Evolutionary conservation across 2,888 invertebrate species (phyloP).

Genomic region (Agonopterix subpropinquella): DNA sequence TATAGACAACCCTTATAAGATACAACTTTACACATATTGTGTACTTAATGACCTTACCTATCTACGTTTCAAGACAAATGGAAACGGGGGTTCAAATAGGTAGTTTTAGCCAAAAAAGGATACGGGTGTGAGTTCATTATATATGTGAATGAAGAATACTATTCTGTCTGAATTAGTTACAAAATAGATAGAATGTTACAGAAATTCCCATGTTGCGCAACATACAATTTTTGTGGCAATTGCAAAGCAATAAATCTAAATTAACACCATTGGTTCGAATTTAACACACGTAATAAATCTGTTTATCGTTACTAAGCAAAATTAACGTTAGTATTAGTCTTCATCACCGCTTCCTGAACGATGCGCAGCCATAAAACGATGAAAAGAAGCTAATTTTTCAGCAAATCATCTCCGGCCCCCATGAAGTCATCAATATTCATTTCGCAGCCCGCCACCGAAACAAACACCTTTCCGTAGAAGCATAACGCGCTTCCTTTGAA

Average conservation of each 20-base stretch:
- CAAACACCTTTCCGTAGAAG: slow-evolving; percentile 66
- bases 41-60: too few species aligned
- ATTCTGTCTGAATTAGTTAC: too few species aligned
- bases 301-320: slow-evolving; percentile 57
- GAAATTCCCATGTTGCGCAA: background rate
- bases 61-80: too few species aligned
- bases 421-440: slow-evolving; percentile 75
- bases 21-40: too few species aligned
- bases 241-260: background rate
- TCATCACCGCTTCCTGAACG: slow-evolving; percentile 63
- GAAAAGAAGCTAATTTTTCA: slow-evolving; percentile 74
- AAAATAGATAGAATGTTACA: too few species aligned
- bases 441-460: slow-evolving; percentile 68
- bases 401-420: slow-evolving; percentile 71
- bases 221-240: background rate
- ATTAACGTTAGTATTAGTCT: slow-evolving; percentile 72
- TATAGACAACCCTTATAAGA: too few species aligned
- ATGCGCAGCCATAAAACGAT: slow-evolving; percentile 67
- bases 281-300: slow-evolving; percentile 10
- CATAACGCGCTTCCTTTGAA: slow-evolving; percentile 58
- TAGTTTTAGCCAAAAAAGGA: too few species aligned
- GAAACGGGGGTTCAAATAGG: too few species aligned
- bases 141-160: too few species aligned
- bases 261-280: slow-evolving; percentile 1
- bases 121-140: too few species aligned